A percentile compares a stretch with the other conserved stretches of the same genome.
Conservation (phyloP, 2,888 invertebrate genomes). For the Trachelus stipa region DNA sequence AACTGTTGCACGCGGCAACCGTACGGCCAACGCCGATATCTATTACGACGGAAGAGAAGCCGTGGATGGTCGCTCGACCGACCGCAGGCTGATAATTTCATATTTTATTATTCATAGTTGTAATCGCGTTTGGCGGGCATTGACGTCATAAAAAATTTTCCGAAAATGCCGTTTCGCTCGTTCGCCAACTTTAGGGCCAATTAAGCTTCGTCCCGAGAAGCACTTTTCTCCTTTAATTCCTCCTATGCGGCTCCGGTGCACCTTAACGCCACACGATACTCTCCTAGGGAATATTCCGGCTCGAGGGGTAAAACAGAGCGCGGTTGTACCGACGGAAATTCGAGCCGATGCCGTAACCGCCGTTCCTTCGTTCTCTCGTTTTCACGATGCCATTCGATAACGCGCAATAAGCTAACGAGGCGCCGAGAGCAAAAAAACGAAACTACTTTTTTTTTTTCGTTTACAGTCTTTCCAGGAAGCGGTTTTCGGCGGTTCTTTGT, state of each 20-base stretch:
- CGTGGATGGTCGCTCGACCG: not conserved
- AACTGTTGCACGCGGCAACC: slow-evolving; percentile 19
- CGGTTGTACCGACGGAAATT: not conserved
- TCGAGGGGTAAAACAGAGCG: not conserved
- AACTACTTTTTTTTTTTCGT: not conserved
- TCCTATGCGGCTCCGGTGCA: not conserved
- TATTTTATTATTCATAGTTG: slow-evolving; percentile 4
- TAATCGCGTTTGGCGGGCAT: not conserved
- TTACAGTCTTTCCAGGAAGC: slow-evolving; percentile 29
- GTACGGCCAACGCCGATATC: not conserved
- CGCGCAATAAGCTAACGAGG: not conserved
- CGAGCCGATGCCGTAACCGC: not conserved
- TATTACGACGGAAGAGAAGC: not conserved
- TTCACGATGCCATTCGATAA: not conserved
- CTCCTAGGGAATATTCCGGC: not conserved
- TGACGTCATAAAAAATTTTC: not conserved
- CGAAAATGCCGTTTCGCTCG: not conserved
- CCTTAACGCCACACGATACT: not conserved
- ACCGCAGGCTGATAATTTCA: not conserved
- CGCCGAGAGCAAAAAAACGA: not conserved
- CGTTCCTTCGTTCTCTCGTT: not conserved
- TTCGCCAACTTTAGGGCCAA: not conserved
- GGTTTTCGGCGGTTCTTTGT: slow-evolving; percentile 24
- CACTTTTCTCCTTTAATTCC: not conserved
- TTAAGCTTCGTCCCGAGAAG: not conserved